Evolutionary conservation across 2,113 vertebrate species (phyloP), one percentile per base, ranked within the genome.

Genomic region (Odocoileus hemionus): DNA sequence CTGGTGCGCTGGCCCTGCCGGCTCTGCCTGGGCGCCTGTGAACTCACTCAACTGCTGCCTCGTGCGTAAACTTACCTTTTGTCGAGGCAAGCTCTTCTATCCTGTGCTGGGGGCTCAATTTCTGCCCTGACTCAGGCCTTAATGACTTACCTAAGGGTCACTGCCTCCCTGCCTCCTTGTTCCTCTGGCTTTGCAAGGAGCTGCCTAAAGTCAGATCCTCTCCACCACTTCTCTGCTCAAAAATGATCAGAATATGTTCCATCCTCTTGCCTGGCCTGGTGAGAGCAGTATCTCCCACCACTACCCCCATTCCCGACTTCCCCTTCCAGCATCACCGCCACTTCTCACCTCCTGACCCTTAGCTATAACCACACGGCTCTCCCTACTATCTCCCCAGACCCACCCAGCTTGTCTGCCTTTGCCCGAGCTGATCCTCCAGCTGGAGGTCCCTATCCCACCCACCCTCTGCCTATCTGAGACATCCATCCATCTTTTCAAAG

Each of bases 61-160:
- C 16, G 6, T 0, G 0, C 7, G 5, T 1, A 2, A 55, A 4
- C 36, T 47, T 47, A n/a, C 28, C 50, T 52, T 16, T 50, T 15
- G 0, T 76, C 0, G 3, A 15, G 19, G 52, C 28, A 7, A 30
- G 19, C 7, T 28, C n/a, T 6, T 30, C 36, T 16, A 11, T 50
- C 54, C 79, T 23, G 45, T 7, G 30, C 11, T 11, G 43, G 5
- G 28, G 13, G 5, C 74, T 61, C 8, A 2, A 52, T 11, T 43
- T 58, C 82, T 43, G 21, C 36, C 28, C 86, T 33, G 58, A 50
- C 79, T 30, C 47, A 21, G 30, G 78, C 17, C 86, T 82, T 54
- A 1, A 6, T 21, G 19, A 0, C 8, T 8, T 14, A 23, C 13
- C 86, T 28, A 13, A 2, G 12, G 9, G 3, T 50, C 17, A 0